A percentile compares a stretch with the other conserved stretches of the same genome.
These are phyloP conservation scores for Tangara arthus DNA, from an alignment of 2,797 vertebrate species.

Conservation along the genomic window DNA sequence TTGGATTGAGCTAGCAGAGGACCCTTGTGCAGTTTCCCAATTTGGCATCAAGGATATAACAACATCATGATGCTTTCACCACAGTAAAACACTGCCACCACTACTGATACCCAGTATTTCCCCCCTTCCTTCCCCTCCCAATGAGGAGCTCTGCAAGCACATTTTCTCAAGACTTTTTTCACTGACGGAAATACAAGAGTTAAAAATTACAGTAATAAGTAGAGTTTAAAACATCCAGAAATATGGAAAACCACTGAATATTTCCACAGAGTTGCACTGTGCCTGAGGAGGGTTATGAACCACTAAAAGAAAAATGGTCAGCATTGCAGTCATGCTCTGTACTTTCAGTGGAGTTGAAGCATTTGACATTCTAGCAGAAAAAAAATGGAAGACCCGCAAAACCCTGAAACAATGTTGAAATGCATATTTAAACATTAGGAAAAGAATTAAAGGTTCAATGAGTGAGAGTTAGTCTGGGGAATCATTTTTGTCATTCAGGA, in stretches of 20 bases:
- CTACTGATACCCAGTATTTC: not conserved
- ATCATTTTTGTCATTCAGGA: not conserved
- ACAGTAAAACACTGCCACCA: not conserved
- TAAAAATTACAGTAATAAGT: not conserved
- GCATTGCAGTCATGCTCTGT: not conserved
- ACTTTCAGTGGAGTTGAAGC: not conserved
- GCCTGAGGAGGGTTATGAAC: not conserved
- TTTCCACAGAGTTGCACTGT: not conserved
- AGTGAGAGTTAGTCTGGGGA: not conserved
- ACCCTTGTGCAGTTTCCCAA: not conserved
- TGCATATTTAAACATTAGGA: not conserved
- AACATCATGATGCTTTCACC: not conserved
- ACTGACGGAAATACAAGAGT: not conserved
- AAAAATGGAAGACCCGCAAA: not conserved
- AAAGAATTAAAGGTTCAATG: not conserved
- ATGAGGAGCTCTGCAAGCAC: not conserved
- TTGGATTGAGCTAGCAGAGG: not conserved
- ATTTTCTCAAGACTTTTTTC: not conserved
- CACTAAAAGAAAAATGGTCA: not conserved
- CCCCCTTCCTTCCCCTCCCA: not conserved
- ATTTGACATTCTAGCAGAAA: not conserved
- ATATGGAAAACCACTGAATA: not conserved
- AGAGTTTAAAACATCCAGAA: not conserved
- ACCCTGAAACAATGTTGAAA: not conserved
- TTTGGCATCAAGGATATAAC: not conserved